Conservation (phyloP, 2,113 vertebrate species). For the Xiphophorus couchianus region DNA sequence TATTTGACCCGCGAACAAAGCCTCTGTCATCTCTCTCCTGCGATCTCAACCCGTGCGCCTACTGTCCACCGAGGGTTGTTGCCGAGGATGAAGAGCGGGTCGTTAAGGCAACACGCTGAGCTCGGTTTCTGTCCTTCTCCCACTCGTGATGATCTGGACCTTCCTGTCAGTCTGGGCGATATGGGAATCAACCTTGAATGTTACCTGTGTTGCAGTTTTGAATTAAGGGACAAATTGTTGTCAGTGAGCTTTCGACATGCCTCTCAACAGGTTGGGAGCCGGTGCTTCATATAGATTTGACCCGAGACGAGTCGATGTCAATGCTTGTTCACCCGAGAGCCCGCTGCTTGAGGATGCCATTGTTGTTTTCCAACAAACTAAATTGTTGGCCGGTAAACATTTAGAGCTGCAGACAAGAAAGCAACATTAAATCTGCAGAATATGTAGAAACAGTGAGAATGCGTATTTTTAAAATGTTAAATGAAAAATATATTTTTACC, state of each 20-base stretch:
- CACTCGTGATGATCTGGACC: slow-evolving; percentile 22
- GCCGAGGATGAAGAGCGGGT: slow-evolving; percentile 20
- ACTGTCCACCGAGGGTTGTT: slow-evolving; percentile 36
- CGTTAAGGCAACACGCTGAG: slow-evolving; percentile 4
- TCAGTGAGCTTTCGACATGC: slow-evolving; percentile 60
- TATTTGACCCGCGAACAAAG: slow-evolving; percentile 58
- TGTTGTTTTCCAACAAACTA: slow-evolving; percentile 4
- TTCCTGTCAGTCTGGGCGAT: slow-evolving; percentile 29
- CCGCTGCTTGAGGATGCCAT: slow-evolving; percentile 21
- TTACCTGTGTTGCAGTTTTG: slow-evolving; percentile 46
- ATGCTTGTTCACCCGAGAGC: slow-evolving; percentile 27
- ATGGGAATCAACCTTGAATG: slow-evolving; percentile 41
- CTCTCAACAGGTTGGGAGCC: slow-evolving; percentile 55
- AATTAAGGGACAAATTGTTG: slow-evolving; percentile 67
- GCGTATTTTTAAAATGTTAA: not conserved
- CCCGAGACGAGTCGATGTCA: slow-evolving; percentile 6
- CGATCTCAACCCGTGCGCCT: slow-evolving; percentile 17
- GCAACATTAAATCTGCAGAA: not conserved
- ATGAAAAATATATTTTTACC: not conserved
- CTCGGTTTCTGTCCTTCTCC: slow-evolving; percentile 20
- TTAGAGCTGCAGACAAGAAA: not conserved
- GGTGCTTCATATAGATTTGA: slow-evolving; percentile 58
- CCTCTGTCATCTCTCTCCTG: slow-evolving; percentile 39
- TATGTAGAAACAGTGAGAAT: not conserved
- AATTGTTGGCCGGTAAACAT: not conserved